A percentile compares a stretch with the other conserved stretches of the same genome.
These are phyloP conservation scores for Anastrepha ludens DNA, from an alignment of 1,140 invertebrate species.

Conservation along the genomic window DNA sequence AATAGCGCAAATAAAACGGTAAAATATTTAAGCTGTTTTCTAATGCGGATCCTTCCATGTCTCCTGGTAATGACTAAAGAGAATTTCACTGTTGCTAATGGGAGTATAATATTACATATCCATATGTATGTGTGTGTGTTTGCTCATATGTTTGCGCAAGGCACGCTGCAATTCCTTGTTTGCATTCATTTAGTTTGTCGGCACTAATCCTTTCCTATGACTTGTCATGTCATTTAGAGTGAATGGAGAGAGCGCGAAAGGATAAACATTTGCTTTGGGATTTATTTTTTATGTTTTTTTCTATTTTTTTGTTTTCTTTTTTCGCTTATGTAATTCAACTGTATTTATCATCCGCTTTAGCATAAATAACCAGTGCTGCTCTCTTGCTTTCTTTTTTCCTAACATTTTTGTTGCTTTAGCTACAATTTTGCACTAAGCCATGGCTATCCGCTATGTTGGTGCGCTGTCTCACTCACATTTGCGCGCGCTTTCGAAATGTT, in stretches of 20 bases:
- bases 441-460: background rate
- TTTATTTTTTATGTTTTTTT: background rate
- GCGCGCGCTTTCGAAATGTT: background rate
- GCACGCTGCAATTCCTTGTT: background rate
- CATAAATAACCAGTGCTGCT: background rate
- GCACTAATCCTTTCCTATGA: background rate
- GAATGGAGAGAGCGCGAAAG: background rate
- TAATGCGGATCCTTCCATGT: too few relatives aligned
- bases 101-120: too few relatives aligned
- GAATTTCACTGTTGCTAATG: too few relatives aligned
- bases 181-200: background rate
- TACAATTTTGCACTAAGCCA: background rate
- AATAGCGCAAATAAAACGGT: too few relatives aligned
- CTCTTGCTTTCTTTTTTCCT: background rate
- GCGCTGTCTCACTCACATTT: background rate
- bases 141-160: too few relatives aligned
- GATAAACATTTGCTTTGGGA: background rate
- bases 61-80: too few relatives aligned
- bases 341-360: background rate
- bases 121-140: too few relatives aligned
- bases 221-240: background rate
- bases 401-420: too few relatives aligned
- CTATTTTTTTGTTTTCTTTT: background rate
- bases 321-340: background rate
- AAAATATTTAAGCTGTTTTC: too few relatives aligned